Base-by-base conservation (phyloP, 2,113 vertebrate species). In the Centropus unirufus region DNA sequence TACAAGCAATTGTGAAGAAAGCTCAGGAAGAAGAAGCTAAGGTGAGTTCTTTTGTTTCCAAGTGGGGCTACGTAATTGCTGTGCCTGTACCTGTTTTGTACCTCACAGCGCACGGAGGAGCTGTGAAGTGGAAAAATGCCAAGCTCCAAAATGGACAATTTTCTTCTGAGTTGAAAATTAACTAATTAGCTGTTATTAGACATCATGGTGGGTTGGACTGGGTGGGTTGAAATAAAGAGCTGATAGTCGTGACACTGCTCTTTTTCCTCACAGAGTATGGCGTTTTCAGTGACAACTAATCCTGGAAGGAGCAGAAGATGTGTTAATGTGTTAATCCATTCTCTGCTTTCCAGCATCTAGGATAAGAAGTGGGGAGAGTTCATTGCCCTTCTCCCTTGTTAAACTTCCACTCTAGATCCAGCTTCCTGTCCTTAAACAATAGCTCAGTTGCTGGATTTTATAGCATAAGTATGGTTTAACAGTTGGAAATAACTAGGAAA, bases 1-100 rank as follows among this genome's bases (percentile, higher is more conserved):
- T 99, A 44, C 99, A 99, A 94, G 99, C 99, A 34, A 99, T 99
- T 81, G 99, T 99, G 92, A 99, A 99, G 95, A 99, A 99, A 97
- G 99, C 99, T 12, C 99, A 99, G 91, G 99, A 99, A 88, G 99
- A 99, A 95, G 99, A 99, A 93, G 99, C 99, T 32, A 99, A 99
- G 98, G 99, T 99, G 83, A 47, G 47, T 39, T 75, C 19, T 6
- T 80, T 57, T 39, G 46, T 42, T 86, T 90, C 59, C 30, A 32
- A 67, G 29, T 21, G 29, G 6, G 80, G 2, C 49, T 74, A 0
- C 49, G 62, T 19, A 12, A 12, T 15, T 51, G 30, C 66, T 39
- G 0, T 21, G 19, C 44, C 51, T 80, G 23, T 62, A 1, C 42
- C 2, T 18, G 3, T 63, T 59, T 67, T 79, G 9, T 69, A 24